Evolutionary conservation across 2,888 invertebrate species (phyloP), one percentile per base, ranked within the genome.

Genomic region (Acronicta aceris): DNA sequence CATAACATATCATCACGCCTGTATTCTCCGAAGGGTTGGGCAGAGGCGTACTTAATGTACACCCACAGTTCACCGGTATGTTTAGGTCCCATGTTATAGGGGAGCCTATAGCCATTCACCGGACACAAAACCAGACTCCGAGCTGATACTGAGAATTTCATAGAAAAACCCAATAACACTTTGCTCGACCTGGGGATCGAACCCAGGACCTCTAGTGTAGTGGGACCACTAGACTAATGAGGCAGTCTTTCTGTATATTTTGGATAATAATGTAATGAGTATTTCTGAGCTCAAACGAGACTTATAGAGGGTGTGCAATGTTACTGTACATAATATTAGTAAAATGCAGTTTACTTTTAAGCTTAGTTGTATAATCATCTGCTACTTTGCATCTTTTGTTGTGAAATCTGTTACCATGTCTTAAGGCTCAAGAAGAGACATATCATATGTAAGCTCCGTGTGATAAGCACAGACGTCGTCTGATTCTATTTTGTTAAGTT

Each of bases 401-500:
- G 83, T 86, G 82, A 83, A 87, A 73, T 86, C 81, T 85, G 89
- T 92, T 92, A 93, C 91, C 91, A 84, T 83, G 83, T 87, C 89
- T 89, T 65, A 79, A 88, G 85, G 93, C 94, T 94, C 93, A 93
- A 93, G 85, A 87, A 87, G 78, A 85, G 82, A 92, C 93, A 93
- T 94, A 93, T 92, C 92, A 87, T 87, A 77, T 71, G 65, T 78
- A 81, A 79, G 81, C 80, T 81, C 70, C 78, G 79, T 86, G 85
- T 87, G 84, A 85, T 88, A 86, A 78, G 63, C 76, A 77, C 71
- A 79, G 74, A 80, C 71, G 40, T 68, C 21, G 75, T 83, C 74
- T 81, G 72, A 63, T 75, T 77, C 53, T 79, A 78, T 75, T 78
- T 80, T 74, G 56, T 71, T 84, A 81, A 79, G 78, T 72, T 74